Evolutionary conservation across 2,888 invertebrate species (phyloP).

Genomic region (Crossocerus cetratus): DNA sequence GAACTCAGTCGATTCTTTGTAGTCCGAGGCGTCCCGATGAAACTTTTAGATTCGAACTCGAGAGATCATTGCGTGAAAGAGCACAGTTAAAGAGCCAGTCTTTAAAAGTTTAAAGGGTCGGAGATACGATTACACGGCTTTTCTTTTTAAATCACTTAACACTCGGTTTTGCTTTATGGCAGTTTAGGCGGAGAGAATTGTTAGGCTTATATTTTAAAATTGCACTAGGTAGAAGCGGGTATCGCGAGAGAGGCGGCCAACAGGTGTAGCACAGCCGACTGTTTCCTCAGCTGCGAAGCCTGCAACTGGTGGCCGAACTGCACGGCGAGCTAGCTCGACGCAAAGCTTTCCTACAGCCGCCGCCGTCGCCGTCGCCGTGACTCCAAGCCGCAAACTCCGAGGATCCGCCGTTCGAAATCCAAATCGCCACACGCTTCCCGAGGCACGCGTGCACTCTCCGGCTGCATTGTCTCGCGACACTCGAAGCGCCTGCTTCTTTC

Average conservation of each 20-base stretch:
- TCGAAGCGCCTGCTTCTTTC: neutral
- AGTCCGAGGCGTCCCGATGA: no score
- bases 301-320: constrained; percentile 73
- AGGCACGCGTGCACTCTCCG: neutral
- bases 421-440: constrained; percentile 3
- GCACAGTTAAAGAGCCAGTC: no score
- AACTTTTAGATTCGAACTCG: no score
- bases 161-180: no score
- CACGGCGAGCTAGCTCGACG: constrained; percentile 42
- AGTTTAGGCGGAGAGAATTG: no score
- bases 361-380: constrained; percentile 59
- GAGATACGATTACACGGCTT: no score
- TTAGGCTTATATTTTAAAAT: no score
- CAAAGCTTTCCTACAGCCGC: constrained; percentile 57
- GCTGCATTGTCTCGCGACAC: neutral
- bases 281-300: constrained; percentile 64
- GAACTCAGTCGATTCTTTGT: no score
- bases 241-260: neutral
- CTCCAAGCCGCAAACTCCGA: constrained; percentile 48
- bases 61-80: no score
- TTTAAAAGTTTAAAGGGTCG: no score
- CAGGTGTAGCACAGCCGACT: constrained; percentile 23
- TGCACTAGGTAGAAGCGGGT: neutral
- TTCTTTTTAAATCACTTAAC: no score
- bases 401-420: constrained; percentile 1